A percentile compares a stretch with the other conserved stretches of the same genome.
Conservation (phyloP, 2,888 invertebrate species). For the Oegoconia quadripuncta region DNA sequence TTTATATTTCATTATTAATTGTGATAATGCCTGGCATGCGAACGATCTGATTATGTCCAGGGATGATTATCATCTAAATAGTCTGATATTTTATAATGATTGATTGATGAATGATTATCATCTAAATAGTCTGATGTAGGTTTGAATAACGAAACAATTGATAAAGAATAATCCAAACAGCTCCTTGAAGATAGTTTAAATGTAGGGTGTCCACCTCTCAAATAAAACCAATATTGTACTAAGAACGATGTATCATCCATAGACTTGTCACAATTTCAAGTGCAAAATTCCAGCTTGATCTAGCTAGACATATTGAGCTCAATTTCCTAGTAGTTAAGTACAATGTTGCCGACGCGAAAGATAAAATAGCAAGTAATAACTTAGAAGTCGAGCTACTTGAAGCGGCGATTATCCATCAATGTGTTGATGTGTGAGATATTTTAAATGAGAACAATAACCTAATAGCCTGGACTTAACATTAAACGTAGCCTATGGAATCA, state of each 20-base stretch:
- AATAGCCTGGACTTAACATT: constrained; percentile 4
- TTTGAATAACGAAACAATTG: no score
- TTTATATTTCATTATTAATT: no score
- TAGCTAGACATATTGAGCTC: constrained; percentile 15
- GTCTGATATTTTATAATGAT: no score
- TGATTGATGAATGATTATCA: no score
- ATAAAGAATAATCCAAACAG: no score
- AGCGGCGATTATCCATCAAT: constrained; percentile 54
- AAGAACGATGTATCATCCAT: constrained; percentile 46
- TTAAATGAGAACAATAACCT: constrained; percentile 42
- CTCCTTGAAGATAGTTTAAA: no score
- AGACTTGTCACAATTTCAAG: constrained; percentile 44
- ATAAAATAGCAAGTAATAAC: constrained; percentile 39
- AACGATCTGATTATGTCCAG: no score
- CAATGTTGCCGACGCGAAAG: constrained; percentile 20
- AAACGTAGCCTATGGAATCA: no score
- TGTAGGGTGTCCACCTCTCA: no score
- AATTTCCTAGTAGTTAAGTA: constrained; percentile 15
- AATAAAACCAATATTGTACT: constrained; percentile 25
- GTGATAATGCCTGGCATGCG: no score
- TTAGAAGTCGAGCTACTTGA: constrained; percentile 42
- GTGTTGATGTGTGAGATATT: constrained; percentile 44
- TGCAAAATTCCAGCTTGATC: constrained; percentile 24
- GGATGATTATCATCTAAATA: no score
- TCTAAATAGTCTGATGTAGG: no score